Evolutionary conservation across 2,888 invertebrate genomes (phyloP).

Genomic region (Pollenia amentaria): DNA sequence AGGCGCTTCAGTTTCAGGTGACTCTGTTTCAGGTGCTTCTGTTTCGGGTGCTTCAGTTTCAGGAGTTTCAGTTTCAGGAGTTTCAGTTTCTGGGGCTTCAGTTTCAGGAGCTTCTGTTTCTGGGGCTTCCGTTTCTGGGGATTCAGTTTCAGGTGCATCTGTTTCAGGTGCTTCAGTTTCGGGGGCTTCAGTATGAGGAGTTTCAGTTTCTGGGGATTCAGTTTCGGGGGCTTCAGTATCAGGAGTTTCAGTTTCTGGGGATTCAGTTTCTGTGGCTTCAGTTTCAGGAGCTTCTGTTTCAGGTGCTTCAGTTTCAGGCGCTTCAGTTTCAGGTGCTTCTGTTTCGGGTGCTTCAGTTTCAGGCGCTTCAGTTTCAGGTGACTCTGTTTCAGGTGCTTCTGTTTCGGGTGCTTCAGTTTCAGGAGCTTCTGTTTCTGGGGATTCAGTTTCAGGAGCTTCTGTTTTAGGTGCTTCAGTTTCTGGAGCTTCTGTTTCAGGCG

Average conservation of each 20-base stretch:
- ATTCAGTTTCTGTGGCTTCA: background rate
- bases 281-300: background rate
- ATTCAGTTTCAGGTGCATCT: background rate
- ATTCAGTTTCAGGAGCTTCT: background rate
- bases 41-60: background rate
- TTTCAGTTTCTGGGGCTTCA: background rate
- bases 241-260: background rate
- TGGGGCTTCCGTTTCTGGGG: background rate
- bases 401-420: background rate
- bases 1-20: background rate
- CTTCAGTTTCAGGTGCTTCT: background rate
- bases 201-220: background rate
- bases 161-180: background rate
- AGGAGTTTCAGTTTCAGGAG: background rate
- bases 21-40: background rate
- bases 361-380: background rate
- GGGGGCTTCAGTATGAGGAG: background rate
- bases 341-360: slow-evolving; percentile 1
- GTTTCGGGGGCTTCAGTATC: background rate
- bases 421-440: background rate
- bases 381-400: background rate
- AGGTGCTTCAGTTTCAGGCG: background rate
- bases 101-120: background rate
- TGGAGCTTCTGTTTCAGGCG: background rate
- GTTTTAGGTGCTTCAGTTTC: background rate